Evolutionary conservation across 1,140 invertebrate species (phyloP), one percentile per base, ranked within the genome.

Genomic region (Drosophila parabipectinata): DNA sequence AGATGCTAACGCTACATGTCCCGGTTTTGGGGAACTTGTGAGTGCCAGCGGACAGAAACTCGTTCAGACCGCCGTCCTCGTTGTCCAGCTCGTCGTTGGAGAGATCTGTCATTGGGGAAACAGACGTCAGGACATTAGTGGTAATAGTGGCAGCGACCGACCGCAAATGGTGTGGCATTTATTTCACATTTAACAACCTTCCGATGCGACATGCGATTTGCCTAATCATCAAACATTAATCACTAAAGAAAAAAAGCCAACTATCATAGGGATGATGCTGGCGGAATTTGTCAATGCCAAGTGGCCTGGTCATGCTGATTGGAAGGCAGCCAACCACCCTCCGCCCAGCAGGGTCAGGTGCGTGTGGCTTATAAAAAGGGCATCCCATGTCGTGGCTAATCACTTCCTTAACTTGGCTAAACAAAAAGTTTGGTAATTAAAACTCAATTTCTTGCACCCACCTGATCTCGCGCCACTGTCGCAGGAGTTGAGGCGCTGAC

Each of bases 401-500:
- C 41, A 44, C 41, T 44, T 44, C n/a, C 41, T 5, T 6, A 37
- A 37, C 10, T 37, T 14, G 41, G 41, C 41, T 18, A 44, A 44
- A 2, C n/a, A 18, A 47, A 47, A 47, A 47, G 9, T 47, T 47
- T 47, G 18, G 44, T 47, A 47, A 50, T 50, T 53, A 34, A 44
- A 44, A 44, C 14, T 18, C n/a, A 53, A 12, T 53, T 37, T 32
- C 9, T 18, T 5, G 28, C 18, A 76, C 85, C 79, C 44, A 92
- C 91, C 91, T 73, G 91, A 92, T 76, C 91, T 68, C 8, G 91
- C 91, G 12, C 91, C 91, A 28, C 91, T 92, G 55, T 92, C 91
- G 55, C 91, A 92, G 9, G 91, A 92, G 59, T 92, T 92, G 3
- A 92, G 75, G 5, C 91, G 78, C 45, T 91, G 85, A 54, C 77